Base-by-base conservation (phyloP, 2,113 vertebrate genomes). In the Seriola quinqueradiata region DNA sequence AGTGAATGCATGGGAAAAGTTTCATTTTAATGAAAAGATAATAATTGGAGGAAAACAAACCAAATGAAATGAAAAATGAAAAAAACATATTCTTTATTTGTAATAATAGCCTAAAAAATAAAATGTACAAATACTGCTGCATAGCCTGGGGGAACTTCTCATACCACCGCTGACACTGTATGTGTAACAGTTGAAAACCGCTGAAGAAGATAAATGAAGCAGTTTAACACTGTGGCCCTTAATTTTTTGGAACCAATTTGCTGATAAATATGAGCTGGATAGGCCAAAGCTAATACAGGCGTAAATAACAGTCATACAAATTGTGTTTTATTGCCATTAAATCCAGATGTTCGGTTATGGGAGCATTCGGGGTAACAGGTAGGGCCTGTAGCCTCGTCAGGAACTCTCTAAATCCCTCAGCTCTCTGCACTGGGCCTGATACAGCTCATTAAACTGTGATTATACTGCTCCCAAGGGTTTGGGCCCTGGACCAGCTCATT, bases 381-480 rank as follows among this genome's bases (percentile, higher is more conserved):
- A 90, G 72, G 78, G 75, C 83, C 82, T 61, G 70, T 25, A 89
- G 77, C 84, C 75, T 83, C 2, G 34, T 74, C 86, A 75, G 82
- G 80, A 89, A 90, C 88, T 84, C 83, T 79, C 81, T 40, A 72
- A 88, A 85, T 87, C 89, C 81, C 86, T 44, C 32, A 46, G 86
- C 82, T 78, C 84, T 78, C 79, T 34, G 77, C 82, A 63, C 77
- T 82, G 77, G 81, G 85, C 87, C 84, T 80, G 83, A 95, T 87
- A 86, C 87, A 92, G 84, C 88, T 89, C 90, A 91, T 92, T 93
- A 94, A 92, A 91, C 85, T 78, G 82, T 85, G 86, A 93, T 92
- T 93, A 90, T 78, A 84, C 72, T 66, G 84, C 89, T 92, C 89
- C 82, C 85, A 73, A 78, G 87, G 88, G 90, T 77, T 77, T 76